Evolutionary conservation across 2,113 vertebrate genomes (phyloP), one percentile per base, ranked within the genome.

Genomic region (Protobothrops mucrosquamatus): DNA sequence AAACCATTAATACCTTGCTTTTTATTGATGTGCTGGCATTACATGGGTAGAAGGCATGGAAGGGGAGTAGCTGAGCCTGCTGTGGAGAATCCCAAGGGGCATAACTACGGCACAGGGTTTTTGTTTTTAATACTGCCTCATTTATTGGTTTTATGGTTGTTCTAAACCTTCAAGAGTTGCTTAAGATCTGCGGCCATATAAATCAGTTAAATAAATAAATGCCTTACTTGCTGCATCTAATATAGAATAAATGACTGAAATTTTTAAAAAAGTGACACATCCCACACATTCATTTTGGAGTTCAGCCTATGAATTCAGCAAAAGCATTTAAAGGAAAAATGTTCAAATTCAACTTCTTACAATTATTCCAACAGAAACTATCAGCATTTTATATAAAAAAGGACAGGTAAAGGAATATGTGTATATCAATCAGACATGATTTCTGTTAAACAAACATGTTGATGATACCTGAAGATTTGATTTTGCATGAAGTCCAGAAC

Each of bases 401-500:
- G 24, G 1, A 61, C 20, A 87, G 43, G 15, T 81, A 6, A 43
- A 6, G 74, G 87, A 87, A 61, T 14, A 61, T 11, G 88, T 34
- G 92, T 89, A 3, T 46, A 89, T 88, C 87, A 93, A 90, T 94
- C 12, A 61, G 91, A 34, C n/a, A 46, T 48, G 9, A 51, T 56
- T 43, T 87, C 34, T 43, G 34, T 43, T 95, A 85, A 6, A 52
- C 4, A 15, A 0, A 54, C 29, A 26, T 88, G 93, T 46, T 92
- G 23, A 39, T 89, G 94, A 96, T 97, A 98, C 98, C 97, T 97
- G 98, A 2, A 97, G 90, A 96, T 97, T 81, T 92, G 97, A 95
- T 94, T 98, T 98, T 92, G 97, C 94, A 95, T 97, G 98, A 92
- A 97, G 97, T 86, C 96, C 94, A 88, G 96, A 94, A 93, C 96